Percentiles rank a stretch among this genome's conserved stretches.
phyloP scores from a whole-genome alignment of 1,140 invertebrate species.

The Gryon sp. region DNA sequence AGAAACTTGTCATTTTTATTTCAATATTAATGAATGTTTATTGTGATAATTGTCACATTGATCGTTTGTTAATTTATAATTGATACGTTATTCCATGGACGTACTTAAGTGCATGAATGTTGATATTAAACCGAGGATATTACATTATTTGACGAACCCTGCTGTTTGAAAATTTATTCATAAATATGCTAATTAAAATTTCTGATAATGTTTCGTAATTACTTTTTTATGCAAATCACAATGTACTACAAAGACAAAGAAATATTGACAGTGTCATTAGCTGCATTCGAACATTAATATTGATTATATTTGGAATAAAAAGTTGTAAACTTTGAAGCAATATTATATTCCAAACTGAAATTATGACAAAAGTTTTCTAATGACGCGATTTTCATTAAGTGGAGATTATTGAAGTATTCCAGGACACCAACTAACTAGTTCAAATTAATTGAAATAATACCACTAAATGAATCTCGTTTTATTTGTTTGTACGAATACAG shows the following conservation, averaged over 20 bases:
- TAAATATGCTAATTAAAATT: slow-evolving; percentile 34
- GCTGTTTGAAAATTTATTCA: too few relatives aligned
- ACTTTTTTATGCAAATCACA: slow-evolving; percentile 28
- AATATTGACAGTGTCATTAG: slow-evolving; percentile 20
- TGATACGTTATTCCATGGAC: too few relatives aligned
- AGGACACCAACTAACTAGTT: too few relatives aligned
- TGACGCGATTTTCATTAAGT: slow-evolving; percentile 14
- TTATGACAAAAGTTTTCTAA: slow-evolving; percentile 7
- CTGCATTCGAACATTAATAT: slow-evolving; percentile 17
- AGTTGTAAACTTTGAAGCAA: slow-evolving; percentile 1
- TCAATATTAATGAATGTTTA: slow-evolving; percentile 4
- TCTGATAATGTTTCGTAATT: slow-evolving; percentile 34
- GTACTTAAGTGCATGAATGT: too few relatives aligned
- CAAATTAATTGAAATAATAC: too few relatives aligned
- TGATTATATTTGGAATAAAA: slow-evolving; percentile 31
- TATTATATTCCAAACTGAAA: neutral
- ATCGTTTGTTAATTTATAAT: slow-evolving; percentile 5
- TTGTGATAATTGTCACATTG: too few relatives aligned
- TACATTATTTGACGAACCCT: too few relatives aligned
- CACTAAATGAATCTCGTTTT: too few relatives aligned
- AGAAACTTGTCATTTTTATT: neutral
- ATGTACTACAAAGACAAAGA: neutral
- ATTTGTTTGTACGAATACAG: too few relatives aligned
- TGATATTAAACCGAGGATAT: too few relatives aligned
- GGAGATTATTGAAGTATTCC: too few relatives aligned